Base-by-base conservation (phyloP, 2,113 vertebrate species). In the Dolichallabes microphthalmus region DNA sequence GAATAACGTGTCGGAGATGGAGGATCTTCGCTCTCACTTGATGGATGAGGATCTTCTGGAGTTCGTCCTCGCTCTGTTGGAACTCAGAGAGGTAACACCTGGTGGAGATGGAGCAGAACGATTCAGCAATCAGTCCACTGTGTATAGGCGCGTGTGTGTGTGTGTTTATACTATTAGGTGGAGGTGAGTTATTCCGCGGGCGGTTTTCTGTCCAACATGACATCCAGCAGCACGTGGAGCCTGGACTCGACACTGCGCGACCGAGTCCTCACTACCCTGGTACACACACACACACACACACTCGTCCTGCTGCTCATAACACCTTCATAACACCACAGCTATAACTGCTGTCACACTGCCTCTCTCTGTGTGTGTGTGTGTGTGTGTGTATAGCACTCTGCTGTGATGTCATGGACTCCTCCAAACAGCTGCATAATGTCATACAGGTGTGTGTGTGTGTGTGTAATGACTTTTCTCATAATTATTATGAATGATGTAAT, bases 1-100 rank as follows among this genome's bases (percentile, higher is more conserved):
- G 97, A 98, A 98, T 91, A 98, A 98, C 88, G 95, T 99, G 88
- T 97, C 97, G 22, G 97, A 98, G 94, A 96, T 98, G 86, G 96
- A 96, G 92, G 96, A 96, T 60, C 90, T 99, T 55, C 97, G 97
- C 90, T 92, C 90, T 12, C 94, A 96, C 64, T 90, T 98, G 79
- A 96, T 97, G 96, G 95, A 96, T 91, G 96, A 97, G 87, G 96
- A 96, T 85, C 96, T 99, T 68, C 93, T 98, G 92, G 96, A 96
- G 87, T 96, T 98, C 92, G 94, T 98, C 91, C 95, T 97, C 86
- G 93, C 90, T 63, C 90, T 98, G 61, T 68, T 98, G 86, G 94
- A 96, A 91, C 96, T 95, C 61, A 90, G 95, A 57, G 94, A 96
- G 90, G 92, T 98, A 25, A 45, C 25, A 12, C 12, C 2, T 9